Conservation (phyloP, 2,888 invertebrate species). For the Monoplex corrugatus region DNA sequence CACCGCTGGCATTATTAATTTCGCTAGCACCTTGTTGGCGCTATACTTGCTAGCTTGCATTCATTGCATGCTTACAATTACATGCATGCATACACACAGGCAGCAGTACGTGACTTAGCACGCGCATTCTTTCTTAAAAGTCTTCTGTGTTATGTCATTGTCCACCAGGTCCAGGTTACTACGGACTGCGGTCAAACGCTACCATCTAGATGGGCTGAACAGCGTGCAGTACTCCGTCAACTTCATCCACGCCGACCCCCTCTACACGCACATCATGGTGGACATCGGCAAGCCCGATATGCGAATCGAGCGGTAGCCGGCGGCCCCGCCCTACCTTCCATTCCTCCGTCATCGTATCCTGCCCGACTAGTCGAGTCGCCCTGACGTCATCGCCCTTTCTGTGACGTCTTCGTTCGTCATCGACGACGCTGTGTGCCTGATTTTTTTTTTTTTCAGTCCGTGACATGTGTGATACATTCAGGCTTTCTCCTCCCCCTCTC, state of each 20-base stretch:
- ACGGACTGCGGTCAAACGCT: constrained; percentile 91
- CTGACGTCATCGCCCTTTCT: background rate
- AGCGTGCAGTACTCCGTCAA: constrained; percentile 88
- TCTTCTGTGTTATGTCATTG: background rate
- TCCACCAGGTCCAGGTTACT: constrained; percentile 90
- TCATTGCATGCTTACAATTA: background rate
- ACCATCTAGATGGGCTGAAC: constrained; percentile 92
- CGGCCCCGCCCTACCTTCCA: background rate
- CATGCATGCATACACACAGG: background rate
- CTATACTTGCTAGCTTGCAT: no score
- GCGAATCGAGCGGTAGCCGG: background rate
- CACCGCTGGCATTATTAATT: no score
- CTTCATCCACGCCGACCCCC: constrained; percentile 63
- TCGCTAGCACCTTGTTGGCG: no score
- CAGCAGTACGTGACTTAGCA: background rate
- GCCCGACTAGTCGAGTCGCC: no score
- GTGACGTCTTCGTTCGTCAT: background rate
- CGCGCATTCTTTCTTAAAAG: background rate
- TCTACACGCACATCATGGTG: constrained; percentile 78
- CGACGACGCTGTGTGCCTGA: no score
- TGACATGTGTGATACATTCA: no score
- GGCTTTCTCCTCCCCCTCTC: background rate
- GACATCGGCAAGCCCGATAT: constrained; percentile 73
- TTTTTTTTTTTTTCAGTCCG: no score
- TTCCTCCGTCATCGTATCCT: background rate